Evolutionary conservation across 1,140 invertebrate species (phyloP).

Genomic region (Sweltsa coloradensis): DNA sequence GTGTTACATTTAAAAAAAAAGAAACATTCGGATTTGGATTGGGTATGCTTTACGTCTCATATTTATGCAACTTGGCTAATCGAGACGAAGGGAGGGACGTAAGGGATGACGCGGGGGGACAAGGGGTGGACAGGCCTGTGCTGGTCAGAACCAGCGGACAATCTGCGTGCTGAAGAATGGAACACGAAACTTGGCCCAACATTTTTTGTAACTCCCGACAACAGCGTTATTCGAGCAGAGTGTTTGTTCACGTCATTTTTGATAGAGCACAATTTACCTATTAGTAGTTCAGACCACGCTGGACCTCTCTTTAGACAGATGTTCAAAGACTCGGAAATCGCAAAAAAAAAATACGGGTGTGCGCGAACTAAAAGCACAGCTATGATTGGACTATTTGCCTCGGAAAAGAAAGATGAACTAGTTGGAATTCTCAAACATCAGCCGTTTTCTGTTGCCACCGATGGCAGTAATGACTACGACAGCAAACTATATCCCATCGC

Average conservation of each 20-base stretch:
- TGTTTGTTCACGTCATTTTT: conserved; percentile 3
- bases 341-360: conserved; percentile 4
- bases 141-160: too few relatives aligned
- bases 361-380: neutral
- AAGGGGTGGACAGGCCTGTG: too few relatives aligned
- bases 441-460: neutral
- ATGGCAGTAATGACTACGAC: neutral
- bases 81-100: too few relatives aligned
- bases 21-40: too few relatives aligned
- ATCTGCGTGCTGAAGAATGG: too few relatives aligned
- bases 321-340: neutral
- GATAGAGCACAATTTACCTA: neutral
- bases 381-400: neutral
- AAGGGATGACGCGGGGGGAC: too few relatives aligned
- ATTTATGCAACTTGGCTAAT: too few relatives aligned
- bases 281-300: neutral
- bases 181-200: too few relatives aligned
- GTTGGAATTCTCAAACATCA: neutral
- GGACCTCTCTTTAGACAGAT: neutral
- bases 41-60: too few relatives aligned
- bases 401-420: neutral
- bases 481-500: neutral
- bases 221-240: neutral
- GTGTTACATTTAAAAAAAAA: too few relatives aligned
- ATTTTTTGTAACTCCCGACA: neutral